Percentiles rank a stretch among this genome's conserved stretches.
phyloP scores from a whole-genome alignment of 1,140 invertebrate species.

The Zaprionus capensis region DNA sequence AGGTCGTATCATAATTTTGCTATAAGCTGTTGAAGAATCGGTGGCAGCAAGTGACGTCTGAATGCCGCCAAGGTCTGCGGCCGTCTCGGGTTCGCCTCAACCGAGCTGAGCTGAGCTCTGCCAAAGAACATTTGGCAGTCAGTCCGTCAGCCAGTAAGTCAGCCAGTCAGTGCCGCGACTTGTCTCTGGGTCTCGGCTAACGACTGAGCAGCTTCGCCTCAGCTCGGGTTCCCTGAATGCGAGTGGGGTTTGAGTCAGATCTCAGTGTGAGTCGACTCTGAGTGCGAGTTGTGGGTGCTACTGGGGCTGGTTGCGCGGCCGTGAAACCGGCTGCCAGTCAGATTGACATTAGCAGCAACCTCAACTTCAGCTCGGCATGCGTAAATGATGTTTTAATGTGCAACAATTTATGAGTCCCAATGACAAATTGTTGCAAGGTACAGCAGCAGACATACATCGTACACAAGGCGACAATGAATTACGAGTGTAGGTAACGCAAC shows the following conservation, averaged over 20 bases:
- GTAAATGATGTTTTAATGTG: conserved; percentile 53
- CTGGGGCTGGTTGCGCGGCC: conserved; percentile 14
- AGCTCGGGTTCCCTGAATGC: conserved; percentile 2
- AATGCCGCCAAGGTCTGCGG: conserved; percentile 24
- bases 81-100: conserved; percentile 30
- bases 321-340: conserved; percentile 19
- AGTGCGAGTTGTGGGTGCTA: conserved; percentile 33
- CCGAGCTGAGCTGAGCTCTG: conserved; percentile 9
- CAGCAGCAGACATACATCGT: background rate
- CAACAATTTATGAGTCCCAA: conserved; percentile 40
- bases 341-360: conserved; percentile 25
- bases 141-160: conserved; percentile 4
- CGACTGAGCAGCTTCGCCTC: background rate
- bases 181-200: conserved; percentile 18
- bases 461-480: conserved; percentile 40
- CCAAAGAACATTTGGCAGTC: conserved; percentile 45
- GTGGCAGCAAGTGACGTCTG: conserved; percentile 13
- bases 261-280: conserved; percentile 23
- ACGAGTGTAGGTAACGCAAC: conserved; percentile 53
- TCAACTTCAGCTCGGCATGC: conserved; percentile 3
- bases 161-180: background rate
- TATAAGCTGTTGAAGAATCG: conserved; percentile 21
- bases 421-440: conserved; percentile 38
- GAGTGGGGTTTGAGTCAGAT: conserved; percentile 10
- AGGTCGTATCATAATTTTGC: conserved; percentile 42